Evolutionary conservation across 2,888 invertebrate genomes (phyloP).

Genomic region (Scaptomyza parva): DNA sequence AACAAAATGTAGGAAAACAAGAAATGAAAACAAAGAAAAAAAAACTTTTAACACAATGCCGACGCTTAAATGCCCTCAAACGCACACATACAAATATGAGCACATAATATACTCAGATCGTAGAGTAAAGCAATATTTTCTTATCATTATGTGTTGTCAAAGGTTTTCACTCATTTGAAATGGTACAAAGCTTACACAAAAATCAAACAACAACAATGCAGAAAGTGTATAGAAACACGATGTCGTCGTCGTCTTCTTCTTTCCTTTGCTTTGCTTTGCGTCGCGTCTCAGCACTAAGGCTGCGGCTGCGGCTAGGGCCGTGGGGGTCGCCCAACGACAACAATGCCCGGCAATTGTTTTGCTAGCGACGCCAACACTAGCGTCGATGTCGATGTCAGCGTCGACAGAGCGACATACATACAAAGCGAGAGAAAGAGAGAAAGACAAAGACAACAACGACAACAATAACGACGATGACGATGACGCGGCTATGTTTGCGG

Average conservation of each 20-base stretch:
- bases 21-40: constrained; percentile 15
- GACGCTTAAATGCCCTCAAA: constrained; percentile 15
- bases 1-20: constrained; percentile 60
- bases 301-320: constrained; percentile 27
- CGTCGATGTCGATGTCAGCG: constrained; percentile 36
- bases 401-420: constrained; percentile 8
- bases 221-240: constrained; percentile 38
- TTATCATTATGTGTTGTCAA: neutral
- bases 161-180: constrained; percentile 11
- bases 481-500: constrained; percentile 63
- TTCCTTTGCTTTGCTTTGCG: constrained; percentile 25
- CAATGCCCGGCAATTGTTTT: constrained; percentile 74
- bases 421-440: neutral
- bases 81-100: neutral
- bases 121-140: neutral
- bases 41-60: neutral
- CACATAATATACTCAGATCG: neutral
- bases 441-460: constrained; percentile 44
- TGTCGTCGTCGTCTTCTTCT: constrained; percentile 8
- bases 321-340: constrained; percentile 63
- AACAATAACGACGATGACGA: constrained; percentile 53
- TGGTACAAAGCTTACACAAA: neutral
- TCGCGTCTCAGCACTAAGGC: constrained; percentile 10
- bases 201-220: too few relatives aligned
- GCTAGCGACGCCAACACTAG: constrained; percentile 47